Evolutionary conservation across 2,113 vertebrate genomes (phyloP).

Genomic region (Arenaria interpres): DNA sequence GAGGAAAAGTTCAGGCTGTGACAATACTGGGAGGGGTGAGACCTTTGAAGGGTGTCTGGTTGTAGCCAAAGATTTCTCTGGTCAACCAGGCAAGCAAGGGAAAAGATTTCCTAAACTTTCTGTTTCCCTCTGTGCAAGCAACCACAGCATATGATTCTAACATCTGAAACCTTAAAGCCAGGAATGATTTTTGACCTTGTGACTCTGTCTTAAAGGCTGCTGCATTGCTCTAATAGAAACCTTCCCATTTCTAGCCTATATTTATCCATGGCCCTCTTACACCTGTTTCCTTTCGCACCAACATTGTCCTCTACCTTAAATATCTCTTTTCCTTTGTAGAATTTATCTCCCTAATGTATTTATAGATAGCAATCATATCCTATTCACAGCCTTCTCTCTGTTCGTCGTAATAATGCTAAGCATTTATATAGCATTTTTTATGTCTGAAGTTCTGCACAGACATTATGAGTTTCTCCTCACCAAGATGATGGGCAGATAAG

Average conservation of each 20-base stretch:
- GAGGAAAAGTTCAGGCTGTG: background rate
- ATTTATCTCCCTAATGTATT: constrained; percentile 9
- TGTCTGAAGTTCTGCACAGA: constrained; percentile 11
- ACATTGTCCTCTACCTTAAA: background rate
- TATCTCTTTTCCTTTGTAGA: background rate
- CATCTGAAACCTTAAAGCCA: background rate
- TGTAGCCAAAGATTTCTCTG: background rate
- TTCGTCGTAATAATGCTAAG: background rate
- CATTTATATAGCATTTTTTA: constrained; percentile 14
- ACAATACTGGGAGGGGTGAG: background rate
- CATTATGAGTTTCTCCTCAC: constrained; percentile 27
- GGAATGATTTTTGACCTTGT: background rate
- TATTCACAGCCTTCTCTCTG: background rate
- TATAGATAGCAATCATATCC: constrained; percentile 20
- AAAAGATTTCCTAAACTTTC: background rate
- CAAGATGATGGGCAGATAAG: constrained; percentile 30
- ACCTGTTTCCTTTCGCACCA: background rate
- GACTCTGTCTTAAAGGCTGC: background rate
- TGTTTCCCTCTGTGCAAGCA: background rate
- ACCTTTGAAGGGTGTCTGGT: background rate
- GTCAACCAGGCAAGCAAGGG: background rate
- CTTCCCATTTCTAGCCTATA: background rate
- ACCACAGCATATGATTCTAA: background rate
- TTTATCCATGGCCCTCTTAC: background rate
- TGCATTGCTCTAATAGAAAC: background rate